These are phyloP conservation scores for Nanorana parkeri DNA, from an alignment of 2,113 vertebrate genomes.

Conservation along the genomic window DNA sequence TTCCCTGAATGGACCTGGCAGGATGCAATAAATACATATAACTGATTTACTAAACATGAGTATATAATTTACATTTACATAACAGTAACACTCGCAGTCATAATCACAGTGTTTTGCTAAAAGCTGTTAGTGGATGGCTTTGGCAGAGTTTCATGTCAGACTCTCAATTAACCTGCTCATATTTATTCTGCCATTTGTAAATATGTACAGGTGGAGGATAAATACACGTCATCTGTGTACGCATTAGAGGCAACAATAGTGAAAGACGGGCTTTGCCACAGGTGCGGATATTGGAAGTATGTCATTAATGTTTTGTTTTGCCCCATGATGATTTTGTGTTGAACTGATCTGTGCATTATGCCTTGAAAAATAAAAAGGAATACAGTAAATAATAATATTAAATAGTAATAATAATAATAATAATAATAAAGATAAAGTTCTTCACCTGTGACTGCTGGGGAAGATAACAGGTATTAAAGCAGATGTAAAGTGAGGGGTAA, in stretches of 20 bases:
- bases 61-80: not conserved
- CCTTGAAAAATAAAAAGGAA: too few species aligned
- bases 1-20: too few species aligned
- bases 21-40: too few species aligned
- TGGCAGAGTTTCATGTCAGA: constrained; percentile 5
- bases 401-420: too few species aligned
- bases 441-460: too few species aligned
- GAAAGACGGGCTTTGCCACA: not conserved
- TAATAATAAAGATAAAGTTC: too few species aligned
- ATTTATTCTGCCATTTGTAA: constrained; percentile 28
- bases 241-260: not conserved
- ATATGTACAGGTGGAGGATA: constrained; percentile 38
- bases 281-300: not conserved
- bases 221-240: constrained; percentile 19
- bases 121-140: not conserved
- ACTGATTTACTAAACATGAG: too few species aligned
- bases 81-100: not conserved
- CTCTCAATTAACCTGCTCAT: constrained; percentile 37
- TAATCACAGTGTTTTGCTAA: not conserved
- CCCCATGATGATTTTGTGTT: not conserved
- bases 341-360: not conserved
- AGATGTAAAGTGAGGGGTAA: too few species aligned
- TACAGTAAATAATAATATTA: too few species aligned
- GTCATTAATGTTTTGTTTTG: not conserved
- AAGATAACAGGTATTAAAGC: too few species aligned